Evolutionary conservation across 2,797 vertebrate genomes (phyloP), one percentile per base, ranked within the genome.

Genomic region (Clarias platycephalus): DNA sequence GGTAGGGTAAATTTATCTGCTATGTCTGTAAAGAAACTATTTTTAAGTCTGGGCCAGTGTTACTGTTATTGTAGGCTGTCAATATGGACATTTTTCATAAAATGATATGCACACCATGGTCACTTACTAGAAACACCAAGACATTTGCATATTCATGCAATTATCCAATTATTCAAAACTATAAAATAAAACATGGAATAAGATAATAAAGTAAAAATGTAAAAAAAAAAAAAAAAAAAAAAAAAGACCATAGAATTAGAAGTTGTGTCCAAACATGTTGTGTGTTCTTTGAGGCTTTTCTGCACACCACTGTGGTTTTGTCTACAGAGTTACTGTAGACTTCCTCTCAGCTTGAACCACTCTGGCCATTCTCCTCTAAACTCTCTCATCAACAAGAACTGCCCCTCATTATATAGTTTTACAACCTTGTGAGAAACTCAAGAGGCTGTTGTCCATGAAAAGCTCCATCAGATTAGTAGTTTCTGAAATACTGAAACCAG

Each of bases 1-100:
- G 97, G 97, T 98, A 94, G 77, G 93, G 85, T 85, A 9, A 34
- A 44, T 64, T 68, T 31, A 40, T 24, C 40, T 44, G 34, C 37
- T 9, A 62, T 79, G 24, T 44, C 34, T 31, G n/a, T 37, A 64
- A 64, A 28, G 10, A 53, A 20, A 44, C 7, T 20, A 60, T 60
- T 77, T 20, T 60, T 55, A 55, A 75, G 20, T 5, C 28, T 58
- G 74, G 8, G 18, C 4, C 74, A 58, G 53, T 34, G 28, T 58
- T 58, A 58, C 4, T 57, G 9, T 6, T 34, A 57, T 37, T 62
- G 6, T 24, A 37, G 20, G 20, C 18, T 57, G 3, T 26, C 16
- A 57, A 31, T 10, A 10, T 20, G 16, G 15, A 44, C 24, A 72
- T 15, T 26, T 74, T 74, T 55, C 7, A 34, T 57, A 8, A 58